These are phyloP conservation scores for Diabrotica balteata DNA, from an alignment of 2,888 invertebrate species.

Conservation along the genomic window DNA sequence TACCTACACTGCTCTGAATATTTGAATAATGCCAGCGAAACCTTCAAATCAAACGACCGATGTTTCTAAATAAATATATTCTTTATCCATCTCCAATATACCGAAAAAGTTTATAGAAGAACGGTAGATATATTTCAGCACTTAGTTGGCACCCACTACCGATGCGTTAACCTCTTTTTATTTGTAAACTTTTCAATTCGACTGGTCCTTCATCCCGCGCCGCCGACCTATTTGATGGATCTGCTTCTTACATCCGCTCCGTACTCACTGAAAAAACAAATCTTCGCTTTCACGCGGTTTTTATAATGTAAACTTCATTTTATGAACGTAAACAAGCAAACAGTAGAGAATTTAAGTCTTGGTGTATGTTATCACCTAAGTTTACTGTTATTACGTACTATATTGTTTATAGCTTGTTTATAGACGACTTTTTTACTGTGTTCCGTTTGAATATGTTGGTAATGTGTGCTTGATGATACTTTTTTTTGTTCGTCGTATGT, in stretches of 20 bases:
- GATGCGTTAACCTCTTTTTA: slow-evolving; percentile 21
- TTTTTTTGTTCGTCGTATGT: too few species aligned
- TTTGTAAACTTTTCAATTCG: slow-evolving; percentile 22
- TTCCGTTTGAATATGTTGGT: too few species aligned
- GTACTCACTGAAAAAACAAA: slow-evolving; percentile 30
- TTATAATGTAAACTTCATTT: slow-evolving; percentile 30
- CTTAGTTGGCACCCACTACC: slow-evolving; percentile 20
- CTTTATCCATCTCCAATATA: too few species aligned
- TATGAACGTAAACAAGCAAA: slow-evolving; percentile 28
- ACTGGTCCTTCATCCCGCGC: slow-evolving; percentile 8
- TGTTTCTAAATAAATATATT: too few species aligned
- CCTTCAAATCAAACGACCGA: too few species aligned
- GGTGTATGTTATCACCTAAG: slow-evolving; percentile 12
- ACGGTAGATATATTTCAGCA: slow-evolving; percentile 17
- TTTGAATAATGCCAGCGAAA: too few species aligned
- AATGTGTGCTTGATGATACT: too few species aligned
- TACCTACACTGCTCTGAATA: too few species aligned
- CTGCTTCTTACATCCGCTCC: slow-evolving; percentile 23
- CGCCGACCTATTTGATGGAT: slow-evolving; percentile 23
- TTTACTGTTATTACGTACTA: slow-evolving; percentile 13
- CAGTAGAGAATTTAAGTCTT: slow-evolving; percentile 21
- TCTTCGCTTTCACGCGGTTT: slow-evolving; percentile 30
- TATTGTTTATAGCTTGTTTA: slow-evolving; percentile 26
- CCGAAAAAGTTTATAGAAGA: slow-evolving; percentile 15
- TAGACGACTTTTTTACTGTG: neutral